A percentile compares a stretch with the other conserved stretches of the same genome.
Conservation (phyloP, 2,113 vertebrate genomes). For the Cyphomyrus plagiostoma region DNA sequence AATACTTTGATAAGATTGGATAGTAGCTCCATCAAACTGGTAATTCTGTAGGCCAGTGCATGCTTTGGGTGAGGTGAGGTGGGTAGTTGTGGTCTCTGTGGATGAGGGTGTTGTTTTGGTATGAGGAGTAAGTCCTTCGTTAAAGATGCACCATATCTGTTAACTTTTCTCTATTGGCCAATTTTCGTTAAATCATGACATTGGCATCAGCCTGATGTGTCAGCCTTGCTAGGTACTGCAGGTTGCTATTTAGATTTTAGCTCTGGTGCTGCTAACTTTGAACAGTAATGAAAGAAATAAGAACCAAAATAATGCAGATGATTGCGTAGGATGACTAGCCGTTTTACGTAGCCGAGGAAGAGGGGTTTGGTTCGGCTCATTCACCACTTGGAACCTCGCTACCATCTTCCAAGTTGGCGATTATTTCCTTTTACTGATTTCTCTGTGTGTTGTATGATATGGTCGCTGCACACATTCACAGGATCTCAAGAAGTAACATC, state of each 20-base stretch:
- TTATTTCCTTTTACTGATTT: neutral
- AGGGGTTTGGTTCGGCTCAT: neutral
- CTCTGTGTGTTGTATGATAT: neutral
- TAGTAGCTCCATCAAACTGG: neutral
- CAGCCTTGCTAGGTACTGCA: neutral
- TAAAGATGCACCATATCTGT: neutral
- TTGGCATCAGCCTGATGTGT: neutral
- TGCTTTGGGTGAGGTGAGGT: neutral
- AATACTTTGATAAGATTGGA: slow-evolving; percentile 9
- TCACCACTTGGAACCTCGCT: neutral
- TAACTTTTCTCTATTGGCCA: neutral
- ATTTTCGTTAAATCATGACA: neutral
- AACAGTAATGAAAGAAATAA: neutral
- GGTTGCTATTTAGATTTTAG: neutral
- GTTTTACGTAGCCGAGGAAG: neutral
- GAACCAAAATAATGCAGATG: neutral
- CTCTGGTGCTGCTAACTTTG: neutral
- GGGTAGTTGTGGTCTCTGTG: neutral
- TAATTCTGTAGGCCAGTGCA: neutral
- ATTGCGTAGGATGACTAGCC: neutral
- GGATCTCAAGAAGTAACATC: neutral
- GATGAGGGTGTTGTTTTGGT: neutral
- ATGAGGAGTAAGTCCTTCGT: neutral
- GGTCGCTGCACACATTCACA: neutral
- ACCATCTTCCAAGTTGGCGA: neutral